Evolutionary conservation across 2,797 vertebrate genomes (phyloP).

Genomic region (Triplophysa bombifrons): DNA sequence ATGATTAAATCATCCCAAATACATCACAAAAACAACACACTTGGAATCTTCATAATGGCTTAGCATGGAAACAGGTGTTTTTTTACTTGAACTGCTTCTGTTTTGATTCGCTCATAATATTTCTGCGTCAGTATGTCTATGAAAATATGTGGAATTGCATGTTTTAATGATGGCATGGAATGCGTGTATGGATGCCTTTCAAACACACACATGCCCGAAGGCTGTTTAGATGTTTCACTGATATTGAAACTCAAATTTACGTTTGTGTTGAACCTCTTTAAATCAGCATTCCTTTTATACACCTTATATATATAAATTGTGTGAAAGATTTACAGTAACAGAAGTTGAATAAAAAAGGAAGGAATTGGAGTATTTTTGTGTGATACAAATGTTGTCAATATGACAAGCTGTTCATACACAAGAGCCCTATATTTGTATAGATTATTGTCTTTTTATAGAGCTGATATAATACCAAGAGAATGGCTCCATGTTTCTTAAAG

Average conservation of each 20-base stretch:
- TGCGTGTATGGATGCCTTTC: conserved; percentile 49
- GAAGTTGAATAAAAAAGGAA: background rate
- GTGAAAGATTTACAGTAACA: background rate
- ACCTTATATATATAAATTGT: background rate
- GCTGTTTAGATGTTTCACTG: conserved; percentile 21
- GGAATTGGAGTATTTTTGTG: background rate
- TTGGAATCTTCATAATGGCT: background rate
- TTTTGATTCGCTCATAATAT: background rate
- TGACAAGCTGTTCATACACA: background rate
- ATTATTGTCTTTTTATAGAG: background rate
- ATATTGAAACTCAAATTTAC: conserved; percentile 26
- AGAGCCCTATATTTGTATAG: background rate
- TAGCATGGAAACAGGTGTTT: conserved; percentile 9
- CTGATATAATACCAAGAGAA: background rate
- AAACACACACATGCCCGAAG: conserved; percentile 34
- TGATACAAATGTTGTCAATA: background rate
- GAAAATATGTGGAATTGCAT: conserved; percentile 51
- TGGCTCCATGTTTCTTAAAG: too few relatives aligned
- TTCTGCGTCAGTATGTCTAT: conserved; percentile 39
- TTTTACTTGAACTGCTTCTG: background rate
- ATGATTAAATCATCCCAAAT: background rate
- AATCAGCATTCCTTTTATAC: conserved; percentile 13
- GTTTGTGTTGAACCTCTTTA: conserved; percentile 5
- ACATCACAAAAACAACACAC: background rate
- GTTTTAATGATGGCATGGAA: conserved; percentile 54